Evolutionary conservation across 2,888 invertebrate genomes (phyloP), one percentile per base, ranked within the genome.

Genomic region (Adelphocoris suturalis): DNA sequence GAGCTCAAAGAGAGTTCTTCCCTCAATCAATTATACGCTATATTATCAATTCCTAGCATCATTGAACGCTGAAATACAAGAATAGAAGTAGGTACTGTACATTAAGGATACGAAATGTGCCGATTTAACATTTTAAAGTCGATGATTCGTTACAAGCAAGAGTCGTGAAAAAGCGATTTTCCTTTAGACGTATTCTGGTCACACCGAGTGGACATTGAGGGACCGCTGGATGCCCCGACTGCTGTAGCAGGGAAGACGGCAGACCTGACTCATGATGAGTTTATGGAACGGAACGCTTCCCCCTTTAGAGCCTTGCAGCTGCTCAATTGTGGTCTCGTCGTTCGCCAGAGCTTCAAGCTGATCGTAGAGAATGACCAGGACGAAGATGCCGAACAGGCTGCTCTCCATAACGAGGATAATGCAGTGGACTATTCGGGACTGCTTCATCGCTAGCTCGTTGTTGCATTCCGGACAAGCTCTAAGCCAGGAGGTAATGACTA

Each of bases 381-480:
- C 97, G 93, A 98, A 98, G 93, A 98, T 95, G 12, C 98, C 98
- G 94, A 98, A 98, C 46, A 98, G 94, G 11, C 96, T 95, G 90
- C 97, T 96, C 93, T 97, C 97, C 93, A 98, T 94, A 90, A 97
- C 94, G 91, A 98, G 94, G 92, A 97, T 95, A 84, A 98, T 96
- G 92, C 96, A 96, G 93, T 98, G 98, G 92, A 98, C 95, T 93
- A 97, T 95, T 94, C 96, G 95, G 80, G 95, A 95, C 93, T 97
- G 97, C 92, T 96, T 95, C 92, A 96, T 94, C 92, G 95, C 93
- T 92, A 95, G 94, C 92, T 96, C 96, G 90, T 94, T 94, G 92
- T 94, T 95, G 93, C 96, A 96, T 86, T 95, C 95, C 47, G 94
- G 94, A 92, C 96, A 96, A 48, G 96, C 96, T 90, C 94, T 94